These are phyloP conservation scores for Galerucella calmariensis DNA, from an alignment of 2,888 invertebrate genomes.

Conservation along the genomic window DNA sequence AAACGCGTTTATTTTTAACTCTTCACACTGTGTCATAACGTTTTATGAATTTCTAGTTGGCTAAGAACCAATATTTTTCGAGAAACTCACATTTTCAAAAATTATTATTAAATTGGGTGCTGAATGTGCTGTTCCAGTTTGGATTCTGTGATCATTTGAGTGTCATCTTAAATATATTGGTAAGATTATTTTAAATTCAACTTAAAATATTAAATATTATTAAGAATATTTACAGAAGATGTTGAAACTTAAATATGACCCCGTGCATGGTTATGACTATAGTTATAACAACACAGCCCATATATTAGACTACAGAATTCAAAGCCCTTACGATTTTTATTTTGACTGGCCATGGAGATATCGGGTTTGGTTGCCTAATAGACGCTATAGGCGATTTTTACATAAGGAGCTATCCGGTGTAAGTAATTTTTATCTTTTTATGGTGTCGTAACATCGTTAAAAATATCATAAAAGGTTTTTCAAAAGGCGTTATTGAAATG, in stretches of 20 bases:
- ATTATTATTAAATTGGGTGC: slow-evolving; percentile 24
- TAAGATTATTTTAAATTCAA: no score
- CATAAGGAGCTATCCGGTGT: slow-evolving; percentile 48
- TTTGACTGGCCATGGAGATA: slow-evolving; percentile 53
- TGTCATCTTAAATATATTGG: slow-evolving; percentile 8
- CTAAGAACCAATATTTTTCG: slow-evolving; percentile 37
- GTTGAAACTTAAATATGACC: slow-evolving; percentile 53
- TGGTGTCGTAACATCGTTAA: slow-evolving; percentile 12
- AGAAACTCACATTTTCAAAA: slow-evolving; percentile 32
- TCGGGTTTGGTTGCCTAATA: slow-evolving; percentile 48
- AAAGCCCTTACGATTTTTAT: slow-evolving; percentile 51
- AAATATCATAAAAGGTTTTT: slow-evolving; percentile 11
- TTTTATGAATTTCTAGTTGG: slow-evolving; percentile 32
- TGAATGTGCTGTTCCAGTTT: slow-evolving; percentile 10
- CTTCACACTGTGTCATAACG: not conserved
- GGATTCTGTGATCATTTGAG: not conserved
- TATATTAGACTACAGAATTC: slow-evolving; percentile 50
- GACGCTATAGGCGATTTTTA: slow-evolving; percentile 50
- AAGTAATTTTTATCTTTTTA: slow-evolving; percentile 44
- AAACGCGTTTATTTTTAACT: not conserved
- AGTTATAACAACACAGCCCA: slow-evolving; percentile 45
- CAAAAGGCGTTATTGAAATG: slow-evolving; percentile 13
- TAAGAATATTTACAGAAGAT: slow-evolving; percentile 48
- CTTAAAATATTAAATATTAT: no score
- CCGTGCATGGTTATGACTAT: slow-evolving; percentile 51